Evolutionary conservation across 2,888 invertebrate genomes (phyloP).

Genomic region (Myathropa florea): DNA sequence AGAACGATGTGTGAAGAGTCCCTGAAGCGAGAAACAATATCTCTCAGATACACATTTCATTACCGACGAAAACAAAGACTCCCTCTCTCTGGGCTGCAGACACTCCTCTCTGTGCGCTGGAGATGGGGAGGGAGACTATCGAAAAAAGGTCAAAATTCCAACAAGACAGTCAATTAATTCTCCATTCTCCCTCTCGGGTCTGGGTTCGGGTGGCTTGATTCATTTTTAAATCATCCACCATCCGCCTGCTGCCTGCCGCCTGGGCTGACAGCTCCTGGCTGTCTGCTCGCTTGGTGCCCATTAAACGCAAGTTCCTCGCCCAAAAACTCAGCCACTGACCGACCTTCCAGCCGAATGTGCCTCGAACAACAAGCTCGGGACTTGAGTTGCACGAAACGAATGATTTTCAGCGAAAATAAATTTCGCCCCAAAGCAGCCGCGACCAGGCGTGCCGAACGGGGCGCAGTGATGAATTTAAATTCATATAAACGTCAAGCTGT

Average conservation of each 20-base stretch:
- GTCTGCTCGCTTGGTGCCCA: slow-evolving; percentile 22
- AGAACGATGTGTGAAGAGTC: slow-evolving; percentile 16
- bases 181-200: background rate
- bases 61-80: slow-evolving; percentile 22
- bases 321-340: slow-evolving; percentile 54
- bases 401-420: background rate
- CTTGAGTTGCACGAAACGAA: background rate
- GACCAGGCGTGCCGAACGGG: background rate
- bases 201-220: background rate
- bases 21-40: slow-evolving; percentile 37
- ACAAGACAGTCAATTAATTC: slow-evolving; percentile 44
- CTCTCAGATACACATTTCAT: slow-evolving; percentile 27
- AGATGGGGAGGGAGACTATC: background rate
- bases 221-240: slow-evolving; percentile 1
- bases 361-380: background rate
- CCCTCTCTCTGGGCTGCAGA: background rate
- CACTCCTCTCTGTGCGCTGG: background rate
- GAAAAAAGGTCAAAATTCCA: slow-evolving; percentile 40
- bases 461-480: slow-evolving; percentile 22
- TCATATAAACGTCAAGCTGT: slow-evolving; percentile 64
- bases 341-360: slow-evolving; percentile 41
- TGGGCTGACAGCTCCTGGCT: background rate
- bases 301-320: slow-evolving; percentile 19
- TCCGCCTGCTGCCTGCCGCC: background rate
- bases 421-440: background rate